Evolutionary conservation across 2,888 invertebrate species (phyloP).

Genomic region (Myopa testacea): DNA sequence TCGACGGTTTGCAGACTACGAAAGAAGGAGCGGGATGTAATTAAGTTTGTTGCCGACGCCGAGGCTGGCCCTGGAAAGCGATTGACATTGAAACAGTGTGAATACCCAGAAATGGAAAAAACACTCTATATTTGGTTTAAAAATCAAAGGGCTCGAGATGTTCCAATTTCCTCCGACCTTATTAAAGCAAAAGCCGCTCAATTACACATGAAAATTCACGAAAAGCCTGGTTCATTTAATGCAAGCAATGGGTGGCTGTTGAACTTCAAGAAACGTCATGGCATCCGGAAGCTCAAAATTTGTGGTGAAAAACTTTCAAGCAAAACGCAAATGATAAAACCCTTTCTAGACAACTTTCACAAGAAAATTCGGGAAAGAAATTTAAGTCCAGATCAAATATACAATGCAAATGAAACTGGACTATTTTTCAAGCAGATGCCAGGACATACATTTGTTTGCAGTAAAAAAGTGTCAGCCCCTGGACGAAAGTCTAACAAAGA

Average conservation of each 20-base stretch:
- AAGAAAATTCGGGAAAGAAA: constrained; percentile 1
- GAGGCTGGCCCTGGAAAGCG: too few species aligned
- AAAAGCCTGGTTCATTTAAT: not conserved
- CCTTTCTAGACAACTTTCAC: constrained; percentile 5
- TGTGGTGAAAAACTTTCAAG: constrained; percentile 15
- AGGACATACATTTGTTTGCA: not conserved
- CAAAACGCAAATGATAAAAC: not conserved
- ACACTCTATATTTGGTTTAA: constrained; percentile 32
- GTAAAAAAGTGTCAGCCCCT: not conserved
- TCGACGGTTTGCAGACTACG: too few species aligned
- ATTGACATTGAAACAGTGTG: too few species aligned
- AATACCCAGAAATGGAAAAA: constrained; percentile 38
- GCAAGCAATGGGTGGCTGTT: constrained; percentile 5
- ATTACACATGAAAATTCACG: not conserved
- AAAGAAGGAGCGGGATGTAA: too few species aligned
- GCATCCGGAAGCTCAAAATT: constrained; percentile 4
- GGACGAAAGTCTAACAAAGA: not conserved
- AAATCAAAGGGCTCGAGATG: constrained; percentile 20
- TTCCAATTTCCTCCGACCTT: not conserved
- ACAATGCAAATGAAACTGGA: not conserved
- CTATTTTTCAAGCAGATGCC: not conserved
- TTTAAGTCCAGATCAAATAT: constrained; percentile 1
- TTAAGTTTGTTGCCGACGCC: too few species aligned
- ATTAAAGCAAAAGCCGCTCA: not conserved
- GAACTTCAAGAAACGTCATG: not conserved